Conservation (phyloP, 2,888 invertebrate species). For the Deladenus siricidicola region DNA sequence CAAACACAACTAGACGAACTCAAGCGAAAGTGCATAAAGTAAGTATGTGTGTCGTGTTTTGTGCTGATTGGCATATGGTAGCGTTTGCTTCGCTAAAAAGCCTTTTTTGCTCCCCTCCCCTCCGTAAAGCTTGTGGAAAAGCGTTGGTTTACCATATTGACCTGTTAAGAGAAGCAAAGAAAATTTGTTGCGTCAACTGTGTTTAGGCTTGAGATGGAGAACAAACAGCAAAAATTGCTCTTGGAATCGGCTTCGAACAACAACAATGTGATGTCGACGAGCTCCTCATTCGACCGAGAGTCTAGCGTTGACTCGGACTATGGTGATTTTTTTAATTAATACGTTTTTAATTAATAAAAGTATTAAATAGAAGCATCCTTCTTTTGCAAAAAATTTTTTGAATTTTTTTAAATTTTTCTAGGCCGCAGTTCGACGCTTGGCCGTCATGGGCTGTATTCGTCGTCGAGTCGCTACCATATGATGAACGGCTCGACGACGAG, state of each 20-base stretch:
- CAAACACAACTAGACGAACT: constrained; percentile 38
- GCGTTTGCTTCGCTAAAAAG: no score
- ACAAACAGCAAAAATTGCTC: constrained; percentile 31
- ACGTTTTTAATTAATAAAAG: neutral
- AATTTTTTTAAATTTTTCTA: no score
- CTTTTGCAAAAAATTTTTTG: no score
- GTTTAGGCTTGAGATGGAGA: constrained; percentile 40
- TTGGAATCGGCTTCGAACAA: constrained; percentile 15
- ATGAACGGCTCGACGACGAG: constrained; percentile 17
- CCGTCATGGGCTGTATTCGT: constrained; percentile 17
- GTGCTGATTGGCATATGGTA: neutral
- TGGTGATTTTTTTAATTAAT: constrained; percentile 14
- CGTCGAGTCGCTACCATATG: constrained; percentile 10
- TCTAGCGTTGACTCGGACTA: constrained; percentile 47
- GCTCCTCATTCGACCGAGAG: constrained; percentile 33
- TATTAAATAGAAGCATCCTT: neutral
- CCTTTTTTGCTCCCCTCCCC: no score
- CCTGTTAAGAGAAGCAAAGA: no score
- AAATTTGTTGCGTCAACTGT: no score
- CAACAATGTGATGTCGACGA: neutral
- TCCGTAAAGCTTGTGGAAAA: no score
- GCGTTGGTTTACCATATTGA: no score
- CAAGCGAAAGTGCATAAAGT: constrained; percentile 29
- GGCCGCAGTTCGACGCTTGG: constrained; percentile 29
- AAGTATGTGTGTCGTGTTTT: neutral